Percentiles rank a stretch among this genome's conserved stretches.
Evolutionary conservation across 2,888 invertebrate genomes (phyloP).

Genomic region (Cyaniris semiargus): DNA sequence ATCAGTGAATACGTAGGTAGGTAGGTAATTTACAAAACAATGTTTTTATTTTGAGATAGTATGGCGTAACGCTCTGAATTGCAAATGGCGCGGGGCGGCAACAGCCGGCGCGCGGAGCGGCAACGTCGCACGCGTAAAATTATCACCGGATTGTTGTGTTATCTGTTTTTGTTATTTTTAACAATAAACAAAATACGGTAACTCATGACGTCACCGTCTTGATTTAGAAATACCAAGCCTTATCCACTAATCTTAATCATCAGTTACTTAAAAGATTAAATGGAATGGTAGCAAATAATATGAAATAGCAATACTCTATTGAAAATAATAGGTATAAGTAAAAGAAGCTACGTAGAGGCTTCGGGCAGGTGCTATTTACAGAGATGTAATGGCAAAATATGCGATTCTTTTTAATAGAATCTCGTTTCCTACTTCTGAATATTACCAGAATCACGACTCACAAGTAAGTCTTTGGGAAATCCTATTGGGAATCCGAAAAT

Average conservation of each 20-base stretch:
- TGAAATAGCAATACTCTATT: background rate
- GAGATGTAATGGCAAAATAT: too few species aligned
- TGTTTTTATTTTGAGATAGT: constrained; percentile 39
- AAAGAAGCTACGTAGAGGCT: background rate
- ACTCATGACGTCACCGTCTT: constrained; percentile 7
- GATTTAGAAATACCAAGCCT: background rate
- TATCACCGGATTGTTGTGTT: constrained; percentile 33
- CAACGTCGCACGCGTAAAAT: constrained; percentile 57
- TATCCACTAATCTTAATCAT: background rate
- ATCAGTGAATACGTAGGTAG: constrained; percentile 20
- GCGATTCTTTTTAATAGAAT: too few species aligned
- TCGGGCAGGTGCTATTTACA: too few species aligned
- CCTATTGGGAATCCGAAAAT: too few species aligned
- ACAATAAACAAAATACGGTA: constrained; percentile 30
- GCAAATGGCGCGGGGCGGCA: constrained; percentile 57
- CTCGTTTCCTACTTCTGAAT: too few species aligned
- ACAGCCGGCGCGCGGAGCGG: constrained; percentile 54
- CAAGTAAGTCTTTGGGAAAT: too few species aligned
- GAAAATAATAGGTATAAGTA: background rate
- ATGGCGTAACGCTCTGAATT: constrained; percentile 41
- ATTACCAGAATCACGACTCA: too few species aligned
- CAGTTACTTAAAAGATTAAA: background rate
- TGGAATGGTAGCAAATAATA: too few species aligned
- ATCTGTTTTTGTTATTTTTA: constrained; percentile 33
- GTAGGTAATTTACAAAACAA: constrained; percentile 32